Base-by-base conservation (phyloP, 2,797 vertebrate genomes). In the Apodemus agrarius region DNA sequence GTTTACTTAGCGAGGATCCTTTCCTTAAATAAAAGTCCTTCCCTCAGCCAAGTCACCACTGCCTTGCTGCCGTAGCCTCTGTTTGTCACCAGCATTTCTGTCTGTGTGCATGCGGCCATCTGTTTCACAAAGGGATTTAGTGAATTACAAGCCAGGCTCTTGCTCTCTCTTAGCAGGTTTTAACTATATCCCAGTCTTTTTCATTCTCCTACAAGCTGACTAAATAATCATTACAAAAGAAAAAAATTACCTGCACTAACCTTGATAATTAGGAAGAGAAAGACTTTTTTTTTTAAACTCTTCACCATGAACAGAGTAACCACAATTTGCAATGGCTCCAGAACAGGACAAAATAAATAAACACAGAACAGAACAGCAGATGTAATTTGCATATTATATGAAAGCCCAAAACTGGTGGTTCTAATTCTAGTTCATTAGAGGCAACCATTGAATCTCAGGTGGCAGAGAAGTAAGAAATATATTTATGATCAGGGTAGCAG, bases 321-420 rank as follows among this genome's bases (percentile, higher is more conserved):
- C 54, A 76, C 93, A 95, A 84, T 89, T 96, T 54, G 24, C 79
- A 92, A 93, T 17, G 89, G 9, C 78, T 96, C 95, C 76, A 24
- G 65, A 85, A 96, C 97, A 43, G 67, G 93, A 82, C 40, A 46
- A 0, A 89, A 93, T 86, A 54, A 29, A 87, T 40, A 93, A 29
- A 46, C 94, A 88, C 12, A 96, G 90, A 75, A 57, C 12, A 83
- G 59, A 43, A 91, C 75, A 87, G 83, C 34, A 63, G 84, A 90
- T 80, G 91, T 89, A 0, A 72, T 97, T 95, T 98, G 94, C 74
- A 69, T 94, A 96, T 97, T 96, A 88, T 93, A 54, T 59, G 3
- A 79, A 46, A 88, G 74, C 24, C 49, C 46, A 12, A 92, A 96
- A 79, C 79, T 82, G 80, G 93, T 95, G 80, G 22, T 85, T 97